Conservation (phyloP, 92 coral and sea anemone genomes). For the Porites divaricata region DNA sequence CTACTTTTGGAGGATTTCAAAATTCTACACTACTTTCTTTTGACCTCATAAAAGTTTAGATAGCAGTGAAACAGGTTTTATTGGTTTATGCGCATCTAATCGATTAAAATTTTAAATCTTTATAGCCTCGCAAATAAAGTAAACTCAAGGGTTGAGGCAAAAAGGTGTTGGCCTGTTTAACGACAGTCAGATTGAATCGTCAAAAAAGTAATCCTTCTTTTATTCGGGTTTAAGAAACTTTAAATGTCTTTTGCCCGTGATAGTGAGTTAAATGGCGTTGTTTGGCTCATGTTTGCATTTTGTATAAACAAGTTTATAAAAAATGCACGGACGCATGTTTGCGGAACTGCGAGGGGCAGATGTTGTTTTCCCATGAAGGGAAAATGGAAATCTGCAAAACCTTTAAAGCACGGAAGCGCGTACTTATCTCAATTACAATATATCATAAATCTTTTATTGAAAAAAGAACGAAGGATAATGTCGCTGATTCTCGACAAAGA, state of each 20-base stretch:
- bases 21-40: constrained; percentile 13
- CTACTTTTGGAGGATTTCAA: constrained; percentile 13
- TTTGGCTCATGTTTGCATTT: constrained; percentile 74
- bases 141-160: neutral
- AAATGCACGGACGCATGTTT: constrained; percentile 78
- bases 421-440: constrained; percentile 68
- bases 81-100: constrained; percentile 6
- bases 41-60: constrained; percentile 28
- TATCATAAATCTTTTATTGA: constrained; percentile 82
- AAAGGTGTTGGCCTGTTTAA: neutral
- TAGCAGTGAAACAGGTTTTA: constrained; percentile 17
- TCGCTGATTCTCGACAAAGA: constrained; percentile 33
- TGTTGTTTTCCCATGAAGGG: constrained; percentile 80
- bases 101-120: constrained; percentile 1
- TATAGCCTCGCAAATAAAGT: neutral
- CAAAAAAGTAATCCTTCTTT: constrained; percentile 31
- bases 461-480: constrained; percentile 55
- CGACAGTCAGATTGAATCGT: constrained; percentile 25
- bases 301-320: constrained; percentile 78
- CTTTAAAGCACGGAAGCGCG: constrained; percentile 55
- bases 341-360: constrained; percentile 63
- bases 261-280: constrained; percentile 62
- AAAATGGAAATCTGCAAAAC: constrained; percentile 56
- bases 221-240: constrained; percentile 27
- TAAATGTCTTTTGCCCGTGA: constrained; percentile 33